phyloP scores from a whole-genome alignment of 2,113 vertebrate species.

The Calonectris borealis region DNA sequence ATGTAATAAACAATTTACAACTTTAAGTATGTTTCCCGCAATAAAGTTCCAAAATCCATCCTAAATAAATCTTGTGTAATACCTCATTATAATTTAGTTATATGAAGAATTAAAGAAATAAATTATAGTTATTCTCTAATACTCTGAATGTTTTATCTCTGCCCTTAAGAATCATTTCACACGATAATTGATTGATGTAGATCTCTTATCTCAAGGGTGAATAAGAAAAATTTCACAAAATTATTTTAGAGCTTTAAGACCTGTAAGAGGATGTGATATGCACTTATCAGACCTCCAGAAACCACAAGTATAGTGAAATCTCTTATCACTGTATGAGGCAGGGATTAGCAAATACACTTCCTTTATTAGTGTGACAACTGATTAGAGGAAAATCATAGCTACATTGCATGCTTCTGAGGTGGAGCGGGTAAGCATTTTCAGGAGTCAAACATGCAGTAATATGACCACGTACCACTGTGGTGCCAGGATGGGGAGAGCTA shows the following conservation, averaged over 20 bases:
- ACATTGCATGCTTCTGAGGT: not conserved
- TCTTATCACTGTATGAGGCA: not conserved
- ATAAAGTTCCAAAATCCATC: slow-evolving; percentile 12
- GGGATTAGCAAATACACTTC: not conserved
- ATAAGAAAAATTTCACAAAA: slow-evolving; percentile 2
- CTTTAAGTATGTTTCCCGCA: not conserved
- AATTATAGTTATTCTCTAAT: slow-evolving; percentile 8
- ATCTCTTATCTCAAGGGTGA: not conserved
- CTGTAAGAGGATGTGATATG: not conserved
- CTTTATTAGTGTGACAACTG: not conserved
- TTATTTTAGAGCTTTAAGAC: slow-evolving; percentile 18
- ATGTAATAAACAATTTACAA: slow-evolving; percentile 44
- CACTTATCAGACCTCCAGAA: not conserved
- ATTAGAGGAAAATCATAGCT: not conserved
- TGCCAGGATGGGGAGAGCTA: not conserved
- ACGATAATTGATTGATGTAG: not conserved
- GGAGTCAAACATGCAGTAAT: not conserved
- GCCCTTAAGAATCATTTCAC: slow-evolving; percentile 3
- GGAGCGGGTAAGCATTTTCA: not conserved
- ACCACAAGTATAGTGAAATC: not conserved
- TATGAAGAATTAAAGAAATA: slow-evolving; percentile 26
- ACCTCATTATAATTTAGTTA: slow-evolving; percentile 34
- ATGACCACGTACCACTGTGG: not conserved
- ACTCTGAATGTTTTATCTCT: not conserved
- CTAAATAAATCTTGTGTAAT: not conserved